These are phyloP conservation scores for Apocheima hispidaria DNA, from an alignment of 2,888 invertebrate genomes.

Conservation along the genomic window DNA sequence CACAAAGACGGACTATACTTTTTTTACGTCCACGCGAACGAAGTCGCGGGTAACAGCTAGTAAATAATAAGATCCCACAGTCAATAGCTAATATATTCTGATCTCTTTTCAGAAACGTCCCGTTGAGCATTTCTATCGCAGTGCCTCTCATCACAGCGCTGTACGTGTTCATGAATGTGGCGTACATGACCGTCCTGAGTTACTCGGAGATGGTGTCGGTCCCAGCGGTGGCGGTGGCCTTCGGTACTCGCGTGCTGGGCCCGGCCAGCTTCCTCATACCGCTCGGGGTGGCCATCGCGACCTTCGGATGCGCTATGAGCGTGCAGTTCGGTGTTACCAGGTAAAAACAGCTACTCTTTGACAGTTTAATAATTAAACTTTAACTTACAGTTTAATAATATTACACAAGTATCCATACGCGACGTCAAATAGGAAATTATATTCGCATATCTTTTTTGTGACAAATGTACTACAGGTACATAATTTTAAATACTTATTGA, in stretches of 20 bases:
- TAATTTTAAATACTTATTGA: too few species aligned
- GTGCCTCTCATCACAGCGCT: constrained; percentile 92
- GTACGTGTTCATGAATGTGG: constrained; percentile 94
- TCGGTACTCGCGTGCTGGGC: constrained; percentile 89
- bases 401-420: too few species aligned
- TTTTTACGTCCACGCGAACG: too few species aligned
- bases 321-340: constrained; percentile 91
- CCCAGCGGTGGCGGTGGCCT: constrained; percentile 92
- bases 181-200: constrained; percentile 93
- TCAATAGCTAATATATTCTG: too few species aligned
- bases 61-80: too few species aligned
- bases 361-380: too few species aligned
- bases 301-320: constrained; percentile 92
- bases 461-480: too few species aligned
- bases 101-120: constrained; percentile 89
- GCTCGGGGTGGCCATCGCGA: constrained; percentile 91
- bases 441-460: too few species aligned
- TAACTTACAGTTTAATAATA: too few species aligned
- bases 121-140: constrained; percentile 92
- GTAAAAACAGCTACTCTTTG: constrained; percentile 69
- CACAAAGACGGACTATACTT: too few species aligned
- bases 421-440: too few species aligned
- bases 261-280: constrained; percentile 89
- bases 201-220: constrained; percentile 90
- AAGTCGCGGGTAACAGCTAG: too few species aligned